A percentile compares a stretch with the other conserved stretches of the same genome.
Conservation (phyloP, 2,797 vertebrate genomes). For the Chromis chromis region DNA sequence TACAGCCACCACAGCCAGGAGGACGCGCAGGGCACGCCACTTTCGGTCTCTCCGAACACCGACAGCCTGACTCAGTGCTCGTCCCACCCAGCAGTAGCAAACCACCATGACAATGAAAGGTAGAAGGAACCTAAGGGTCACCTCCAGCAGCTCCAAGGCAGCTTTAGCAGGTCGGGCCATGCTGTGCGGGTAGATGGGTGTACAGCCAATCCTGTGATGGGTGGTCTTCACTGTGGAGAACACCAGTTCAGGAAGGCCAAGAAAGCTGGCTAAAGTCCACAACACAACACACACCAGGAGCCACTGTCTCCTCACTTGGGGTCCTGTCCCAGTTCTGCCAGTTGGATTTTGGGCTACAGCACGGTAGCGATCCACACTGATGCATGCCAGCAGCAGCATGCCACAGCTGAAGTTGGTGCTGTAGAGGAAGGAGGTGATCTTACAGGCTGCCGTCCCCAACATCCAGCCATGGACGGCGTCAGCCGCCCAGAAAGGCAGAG, state of each 20-base stretch:
- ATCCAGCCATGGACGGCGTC: constrained; percentile 91
- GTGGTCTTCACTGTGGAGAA: constrained; percentile 86
- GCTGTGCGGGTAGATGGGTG: constrained; percentile 81
- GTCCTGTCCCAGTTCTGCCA: constrained; percentile 34
- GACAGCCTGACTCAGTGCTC: constrained; percentile 80
- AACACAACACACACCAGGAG: constrained; percentile 75
- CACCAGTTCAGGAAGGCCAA: constrained; percentile 90
- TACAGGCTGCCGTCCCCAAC: constrained; percentile 88
- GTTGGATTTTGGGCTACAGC: constrained; percentile 71
- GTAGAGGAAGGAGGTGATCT: constrained; percentile 90
- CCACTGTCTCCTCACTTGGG: constrained; percentile 61
- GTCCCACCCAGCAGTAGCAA: constrained; percentile 88
- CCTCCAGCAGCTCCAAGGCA: constrained; percentile 89
- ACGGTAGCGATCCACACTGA: constrained; percentile 91
- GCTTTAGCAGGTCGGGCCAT: constrained; percentile 86
- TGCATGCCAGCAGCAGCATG: constrained; percentile 95
- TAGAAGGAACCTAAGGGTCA: constrained; percentile 88
- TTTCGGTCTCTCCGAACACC: constrained; percentile 81
- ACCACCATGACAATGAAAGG: constrained; percentile 91
- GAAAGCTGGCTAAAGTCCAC: constrained; percentile 86
- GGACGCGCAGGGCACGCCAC: constrained; percentile 87
- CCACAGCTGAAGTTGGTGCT: constrained; percentile 94
- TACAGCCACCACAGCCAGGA: constrained; percentile 88
- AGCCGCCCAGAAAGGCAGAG: constrained; percentile 93
- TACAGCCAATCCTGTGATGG: constrained; percentile 81